Conservation (phyloP, 1,140 invertebrate species). For the Asbolus verrucosus region DNA sequence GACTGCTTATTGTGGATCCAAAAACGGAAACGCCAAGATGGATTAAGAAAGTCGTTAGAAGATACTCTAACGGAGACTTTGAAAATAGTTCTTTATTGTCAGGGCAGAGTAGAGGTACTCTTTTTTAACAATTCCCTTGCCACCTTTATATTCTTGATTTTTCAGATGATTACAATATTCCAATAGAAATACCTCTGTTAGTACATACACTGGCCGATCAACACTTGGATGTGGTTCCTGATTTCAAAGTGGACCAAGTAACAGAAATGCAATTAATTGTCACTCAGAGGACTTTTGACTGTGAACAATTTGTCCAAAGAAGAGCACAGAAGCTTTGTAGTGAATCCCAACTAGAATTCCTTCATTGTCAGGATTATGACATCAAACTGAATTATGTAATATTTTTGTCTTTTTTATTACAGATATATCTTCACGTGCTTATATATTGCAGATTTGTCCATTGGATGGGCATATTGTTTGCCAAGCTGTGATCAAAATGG, state of each 20-base stretch:
- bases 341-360: conserved; percentile 61
- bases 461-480: conserved; percentile 63
- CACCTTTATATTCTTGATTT: conserved; percentile 44
- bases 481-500: conserved; percentile 63
- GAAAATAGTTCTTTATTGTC: conserved; percentile 64
- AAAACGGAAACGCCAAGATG: conserved; percentile 60
- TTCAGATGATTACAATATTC: conserved; percentile 64
- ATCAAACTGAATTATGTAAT: conserved; percentile 63
- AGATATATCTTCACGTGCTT: no score
- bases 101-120: conserved; percentile 63
- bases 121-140: no score
- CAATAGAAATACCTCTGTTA: conserved; percentile 63
- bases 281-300: conserved; percentile 64
- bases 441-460: conserved; percentile 64
- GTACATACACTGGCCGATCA: conserved; percentile 63
- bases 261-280: conserved; percentile 63
- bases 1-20: conserved; percentile 63
- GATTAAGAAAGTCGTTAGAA: conserved; percentile 63
- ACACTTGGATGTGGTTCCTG: conserved; percentile 63
- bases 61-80: conserved; percentile 64
- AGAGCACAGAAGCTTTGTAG: conserved; percentile 61
- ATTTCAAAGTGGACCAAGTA: conserved; percentile 60
- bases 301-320: conserved; percentile 64
- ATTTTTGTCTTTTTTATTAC: neutral
- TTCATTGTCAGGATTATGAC: conserved; percentile 64